Conservation (phyloP, 2,113 vertebrate species). For the Halichoeres trimaculatus region DNA sequence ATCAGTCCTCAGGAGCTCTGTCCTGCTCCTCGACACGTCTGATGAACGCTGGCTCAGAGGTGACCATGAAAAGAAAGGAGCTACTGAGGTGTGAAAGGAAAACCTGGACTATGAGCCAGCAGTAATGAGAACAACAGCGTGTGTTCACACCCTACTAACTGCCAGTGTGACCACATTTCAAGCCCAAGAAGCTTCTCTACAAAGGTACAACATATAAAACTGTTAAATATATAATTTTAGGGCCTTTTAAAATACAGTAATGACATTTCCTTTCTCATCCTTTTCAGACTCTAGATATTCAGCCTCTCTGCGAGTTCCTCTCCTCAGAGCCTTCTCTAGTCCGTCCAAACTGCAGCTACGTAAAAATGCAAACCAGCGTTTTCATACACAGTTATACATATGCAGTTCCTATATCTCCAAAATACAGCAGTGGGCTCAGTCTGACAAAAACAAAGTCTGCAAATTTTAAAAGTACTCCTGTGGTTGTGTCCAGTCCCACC, state of each 20-base stretch:
- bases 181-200: slow-evolving; percentile 99
- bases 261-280: slow-evolving; percentile 90
- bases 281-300: slow-evolving; percentile 62
- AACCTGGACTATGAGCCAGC: slow-evolving; percentile 79
- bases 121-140: slow-evolving; percentile 85
- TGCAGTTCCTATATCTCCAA: slow-evolving; percentile 82
- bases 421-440: slow-evolving; percentile 93
- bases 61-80: slow-evolving; percentile 85
- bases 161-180: slow-evolving; percentile 90
- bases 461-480: slow-evolving; percentile 86
- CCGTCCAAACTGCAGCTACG: slow-evolving; percentile 88
- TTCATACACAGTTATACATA: slow-evolving; percentile 81
- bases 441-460: slow-evolving; percentile 84
- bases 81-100: slow-evolving; percentile 90
- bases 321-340: slow-evolving; percentile 86
- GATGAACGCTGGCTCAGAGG: slow-evolving; percentile 83
- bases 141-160: slow-evolving; percentile 83
- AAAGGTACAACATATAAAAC: slow-evolving; percentile 99
- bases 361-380: slow-evolving; percentile 87
- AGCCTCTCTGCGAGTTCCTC: slow-evolving; percentile 84
- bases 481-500: slow-evolving; percentile 63
- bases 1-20: slow-evolving; percentile 75
- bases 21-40: slow-evolving; percentile 77
- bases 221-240: slow-evolving; percentile 99
- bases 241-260: slow-evolving; percentile 99